Evolutionary conservation across 2,888 invertebrate genomes (phyloP).

Genomic region (Spicauda simplicius): DNA sequence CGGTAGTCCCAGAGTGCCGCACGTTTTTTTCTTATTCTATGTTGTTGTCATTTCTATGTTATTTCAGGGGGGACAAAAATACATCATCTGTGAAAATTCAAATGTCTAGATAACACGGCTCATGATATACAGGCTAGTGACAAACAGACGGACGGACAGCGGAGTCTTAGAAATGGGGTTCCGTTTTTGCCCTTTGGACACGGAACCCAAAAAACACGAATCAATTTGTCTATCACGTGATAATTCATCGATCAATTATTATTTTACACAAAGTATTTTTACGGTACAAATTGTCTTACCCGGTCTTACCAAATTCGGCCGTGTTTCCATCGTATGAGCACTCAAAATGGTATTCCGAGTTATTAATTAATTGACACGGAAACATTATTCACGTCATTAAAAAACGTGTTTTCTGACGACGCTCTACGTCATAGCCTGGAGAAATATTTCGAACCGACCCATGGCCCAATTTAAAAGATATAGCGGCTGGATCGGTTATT

Average conservation of each 20-base stretch:
- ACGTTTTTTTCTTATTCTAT: no score
- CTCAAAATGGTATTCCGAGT: constrained; percentile 15
- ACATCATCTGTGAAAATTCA: no score
- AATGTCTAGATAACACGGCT: no score
- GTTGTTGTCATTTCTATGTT: no score
- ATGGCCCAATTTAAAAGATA: constrained; percentile 7
- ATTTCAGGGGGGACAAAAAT: no score
- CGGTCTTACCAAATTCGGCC: neutral
- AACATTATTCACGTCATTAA: constrained; percentile 34
- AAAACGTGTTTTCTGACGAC: constrained; percentile 31
- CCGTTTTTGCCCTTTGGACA: no score
- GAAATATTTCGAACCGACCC: constrained; percentile 21
- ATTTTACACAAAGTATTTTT: neutral
- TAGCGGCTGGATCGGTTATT: neutral
- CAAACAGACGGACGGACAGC: no score
- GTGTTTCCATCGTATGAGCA: neutral
- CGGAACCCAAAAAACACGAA: neutral
- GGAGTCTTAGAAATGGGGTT: no score
- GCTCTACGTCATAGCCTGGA: constrained; percentile 31
- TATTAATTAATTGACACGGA: constrained; percentile 26
- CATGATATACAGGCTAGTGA: no score
- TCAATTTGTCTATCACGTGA: constrained; percentile 3
- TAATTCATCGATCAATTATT: neutral
- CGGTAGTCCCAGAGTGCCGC: no score
- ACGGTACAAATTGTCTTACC: neutral